Evolutionary conservation across 2,797 vertebrate genomes (phyloP), one percentile per base, ranked within the genome.

Genomic region (Urocyon cinereoargenteus): DNA sequence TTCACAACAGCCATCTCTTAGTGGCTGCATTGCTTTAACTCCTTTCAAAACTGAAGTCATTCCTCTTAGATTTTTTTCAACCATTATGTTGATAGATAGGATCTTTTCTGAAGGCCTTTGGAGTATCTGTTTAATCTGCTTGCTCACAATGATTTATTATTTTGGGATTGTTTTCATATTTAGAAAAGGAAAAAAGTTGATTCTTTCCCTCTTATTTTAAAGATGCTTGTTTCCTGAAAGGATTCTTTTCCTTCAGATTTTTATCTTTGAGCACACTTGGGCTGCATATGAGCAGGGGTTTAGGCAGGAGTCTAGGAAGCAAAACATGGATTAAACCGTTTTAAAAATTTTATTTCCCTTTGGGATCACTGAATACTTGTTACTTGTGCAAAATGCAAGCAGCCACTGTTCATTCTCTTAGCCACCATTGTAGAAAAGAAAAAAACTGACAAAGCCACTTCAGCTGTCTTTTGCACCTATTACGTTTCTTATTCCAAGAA

Each of bases 391-490:
- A 92, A 97, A 86, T 87, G 95, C 10, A 92, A 97, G 85, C 66
- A 97, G 40, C 79, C 97, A 49, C 51, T 98, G 57, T 70, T 90
- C 19, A 91, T 97, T 96, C 73, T 97, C 51, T 77, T 96, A 96
- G 90, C 68, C 92, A 95, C 57, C 94, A 86, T 66, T 81, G 90
- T n/a, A 73, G 75, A 91, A 51, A 36, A 96, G 14, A 83, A 88
- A 94, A 94, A 96, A 97, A 93, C 82, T 96, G 96, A 95, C 93
- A 96, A 96, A 96, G 72, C 75, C 40, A 91, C 91, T 89, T 96
- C 94, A 97, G 70, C 96, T 98, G 61, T 96, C 93, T 98, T 98
- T 98, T 98, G 84, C 97, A 97, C 98, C 78, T 98, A 96, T 98
- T 98, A 97, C 84, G 18, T 97, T 97, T 94, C 90, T 97, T 96